Base-by-base conservation (phyloP, 2,113 vertebrate genomes). In the Otocyon megalotis region DNA sequence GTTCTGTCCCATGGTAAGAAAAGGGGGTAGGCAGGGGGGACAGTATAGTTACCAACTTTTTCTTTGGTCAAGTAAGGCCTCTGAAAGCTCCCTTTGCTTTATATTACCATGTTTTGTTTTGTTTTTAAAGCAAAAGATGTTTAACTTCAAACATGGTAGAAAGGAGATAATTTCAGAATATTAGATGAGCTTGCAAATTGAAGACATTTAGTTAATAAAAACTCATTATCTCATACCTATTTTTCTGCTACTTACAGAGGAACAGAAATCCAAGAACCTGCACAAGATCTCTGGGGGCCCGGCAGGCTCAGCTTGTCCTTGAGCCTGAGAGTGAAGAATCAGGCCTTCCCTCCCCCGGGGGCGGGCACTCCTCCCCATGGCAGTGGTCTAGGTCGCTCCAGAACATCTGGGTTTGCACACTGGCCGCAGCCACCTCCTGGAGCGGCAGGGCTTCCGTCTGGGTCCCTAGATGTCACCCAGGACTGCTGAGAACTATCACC, bases 111-210 rank as follows among this genome's bases (percentile, higher is more conserved):
- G 32, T n/a, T 69, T 67, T 8, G 12, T 63, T 69, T 67, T 67
- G 30, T 32, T 32, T 76, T 80, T 30, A 43, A 94, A 86, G 43
- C 9, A 30, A 83, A 83, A 62, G 28, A 50, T 92, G 14, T 79
- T 92, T 74, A 85, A 72, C 82, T 90, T 69, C 84, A 92, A 94
- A 92, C 22, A 60, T 37, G 84, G 56, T 85, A 89, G 85, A 74
- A 85, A 94, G 50, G 19, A 95, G 96, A 67, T 62, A 22, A 80
- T 88, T 88, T 85, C 58, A 81, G 69, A 84, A 87, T 58, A 60
- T 35, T 82, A 86, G 58, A 87, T 76, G 92, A 83, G 79, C 37
- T 58, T 48, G 9, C 32, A 93, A 60, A 74, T 22, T 54, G 58
- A 76, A 94, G 63, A 79, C 60, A 83, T 71, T 56, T 84, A 71